Evolutionary conservation across 2,797 vertebrate genomes (phyloP).

Genomic region (Cyclopterus lumpus): DNA sequence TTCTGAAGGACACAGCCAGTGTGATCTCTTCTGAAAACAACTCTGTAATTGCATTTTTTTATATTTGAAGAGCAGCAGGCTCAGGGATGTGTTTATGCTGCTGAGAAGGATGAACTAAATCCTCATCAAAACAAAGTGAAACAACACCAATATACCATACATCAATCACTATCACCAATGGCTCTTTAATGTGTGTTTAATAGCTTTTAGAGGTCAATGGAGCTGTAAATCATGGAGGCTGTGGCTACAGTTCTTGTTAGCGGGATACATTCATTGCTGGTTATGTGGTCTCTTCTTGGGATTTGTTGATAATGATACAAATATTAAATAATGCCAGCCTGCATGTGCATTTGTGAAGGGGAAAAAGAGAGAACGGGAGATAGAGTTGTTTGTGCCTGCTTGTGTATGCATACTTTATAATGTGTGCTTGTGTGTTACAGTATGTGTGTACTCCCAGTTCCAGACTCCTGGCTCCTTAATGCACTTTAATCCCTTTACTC

Average conservation of each 20-base stretch:
- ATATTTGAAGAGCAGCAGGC: not conserved
- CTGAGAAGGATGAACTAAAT: conserved; percentile 7
- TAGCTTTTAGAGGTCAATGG: not conserved
- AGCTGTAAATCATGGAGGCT: not conserved
- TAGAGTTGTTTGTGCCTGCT: conserved; percentile 19
- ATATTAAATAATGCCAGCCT: conserved; percentile 50
- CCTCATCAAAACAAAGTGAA: conserved; percentile 3
- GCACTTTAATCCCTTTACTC: conserved; percentile 70
- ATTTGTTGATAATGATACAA: conserved; percentile 50
- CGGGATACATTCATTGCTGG: conserved; percentile 14
- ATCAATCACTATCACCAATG: not conserved
- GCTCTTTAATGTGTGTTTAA: conserved; percentile 18
- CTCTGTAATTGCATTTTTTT: not conserved
- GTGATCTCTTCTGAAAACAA: conserved; percentile 24
- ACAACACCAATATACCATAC: not conserved
- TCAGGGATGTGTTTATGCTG: not conserved
- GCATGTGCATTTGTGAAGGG: conserved; percentile 6
- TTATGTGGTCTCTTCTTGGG: conserved; percentile 33
- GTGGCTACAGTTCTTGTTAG: not conserved
- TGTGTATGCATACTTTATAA: not conserved
- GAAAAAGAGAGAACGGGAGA: conserved; percentile 17
- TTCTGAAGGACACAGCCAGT: not conserved
- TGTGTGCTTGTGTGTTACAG: conserved; percentile 7
- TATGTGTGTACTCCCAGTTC: conserved; percentile 24
- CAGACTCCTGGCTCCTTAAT: conserved; percentile 50